Base-by-base conservation (phyloP, 2,113 vertebrate species). In the Sinosuthora webbiana region DNA sequence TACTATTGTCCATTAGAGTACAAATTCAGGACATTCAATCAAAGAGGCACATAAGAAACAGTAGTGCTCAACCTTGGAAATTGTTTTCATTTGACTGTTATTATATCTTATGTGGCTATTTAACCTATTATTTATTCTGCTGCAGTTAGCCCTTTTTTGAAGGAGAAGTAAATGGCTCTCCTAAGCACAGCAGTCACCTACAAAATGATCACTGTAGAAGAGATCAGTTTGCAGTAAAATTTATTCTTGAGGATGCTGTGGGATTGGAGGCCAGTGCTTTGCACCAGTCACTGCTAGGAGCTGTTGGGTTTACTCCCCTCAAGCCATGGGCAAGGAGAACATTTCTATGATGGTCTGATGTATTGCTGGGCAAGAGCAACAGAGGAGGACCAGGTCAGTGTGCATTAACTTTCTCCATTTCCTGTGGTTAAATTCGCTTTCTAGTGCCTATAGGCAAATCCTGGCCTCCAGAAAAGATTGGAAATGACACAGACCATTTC, bases 111-210 rank as follows among this genome's bases (percentile, higher is more conserved):
- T 83, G 59, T 89, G 84, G 68, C 35, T 83, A 67, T 83, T 83
- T 94, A 92, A 93, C 7, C 11, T 90, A 47, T 78, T 86, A 81
- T 86, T 88, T 95, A 88, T 93, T 89, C 69, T 92, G 50, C 59
- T 88, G 64, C 59, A 86, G 45, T 83, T 88, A 74, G 53, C 25
- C 62, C 39, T 27, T 75, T 74, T 81, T 70, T 86, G 33, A 88
- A 80, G 73, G 31, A 67, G 62, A 90, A 80, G 44, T 64, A 93
- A 92, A 90, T 79, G 86, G 2, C 42, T 60, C 65, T 88, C 15
- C 19, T 65, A 93, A 89, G 63, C 56, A 18, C 83, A 88, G n/a
- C 57, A 67, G 79, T 85, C 81, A 82, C 70, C 71, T 81, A 76
- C 47, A 79, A 80, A 90, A 65, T 24, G 7, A 73, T 69, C 44